Evolutionary conservation across 2,113 vertebrate genomes (phyloP), one percentile per base, ranked within the genome.

Genomic region (Dasyornis broadbenti): DNA sequence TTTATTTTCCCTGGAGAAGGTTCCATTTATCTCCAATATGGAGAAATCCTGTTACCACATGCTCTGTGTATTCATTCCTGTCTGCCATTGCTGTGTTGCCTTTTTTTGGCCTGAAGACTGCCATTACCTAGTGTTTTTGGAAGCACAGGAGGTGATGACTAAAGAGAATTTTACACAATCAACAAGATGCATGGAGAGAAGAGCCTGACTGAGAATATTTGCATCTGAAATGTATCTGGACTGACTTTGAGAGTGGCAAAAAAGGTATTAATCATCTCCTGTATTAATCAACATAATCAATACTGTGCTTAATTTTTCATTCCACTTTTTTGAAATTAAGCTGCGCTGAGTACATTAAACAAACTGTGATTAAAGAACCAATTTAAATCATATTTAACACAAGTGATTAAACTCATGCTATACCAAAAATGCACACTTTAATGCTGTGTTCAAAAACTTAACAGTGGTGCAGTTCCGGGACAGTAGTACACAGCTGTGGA

Each of bases 231-330:
- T 70, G 21, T 11, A 35, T 53, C n/a, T 81, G 71, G 45, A 27
- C 31, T 54, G 53, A 65, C 37, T 73, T 47, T 60, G 45, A 78
- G 33, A 81, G 68, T 81, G 7, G 22, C 44, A 76, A 37, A 47
- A 82, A 82, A 60, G 24, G 14, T 61, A 44, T 71, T 71, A 50
- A 86, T 86, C 66, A 71, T 52, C 28, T 86, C 39, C 31, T 83
- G 24, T 57, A 12, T 82, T 85, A 82, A 83, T 94, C 63, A 94
- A 31, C 54, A n/a, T 61, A 57, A 80, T 89, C 68, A 86, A 68
- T 82, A 61, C n/a, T 53, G 15, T 60, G 39, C 69, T 78, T 79
- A 70, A 33, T 86, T 91, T 70, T 56, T 75, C 30, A n/a, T 86
- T 82, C 8, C 15, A 15, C 28, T 57, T 75, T 86, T 37, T 57